Conservation (phyloP, 2,113 vertebrate genomes). For the Lagopus muta region DNA sequence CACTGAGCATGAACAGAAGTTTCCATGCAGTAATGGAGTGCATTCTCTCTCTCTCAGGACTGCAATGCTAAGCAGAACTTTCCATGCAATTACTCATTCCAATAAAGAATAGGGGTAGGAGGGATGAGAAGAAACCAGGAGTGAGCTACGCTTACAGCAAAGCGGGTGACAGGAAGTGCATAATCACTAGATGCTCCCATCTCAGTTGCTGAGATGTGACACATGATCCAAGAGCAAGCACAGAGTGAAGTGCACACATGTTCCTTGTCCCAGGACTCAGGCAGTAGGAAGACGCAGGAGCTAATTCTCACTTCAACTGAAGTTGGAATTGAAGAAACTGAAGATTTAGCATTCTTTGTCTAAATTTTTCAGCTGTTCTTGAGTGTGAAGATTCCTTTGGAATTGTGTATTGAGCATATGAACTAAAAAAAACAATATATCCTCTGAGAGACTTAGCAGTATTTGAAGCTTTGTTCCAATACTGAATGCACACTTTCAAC, state of each 20-base stretch:
- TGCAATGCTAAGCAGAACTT: neutral
- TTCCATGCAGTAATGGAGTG: neutral
- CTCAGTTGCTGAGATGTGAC: neutral
- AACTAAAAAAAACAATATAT: neutral
- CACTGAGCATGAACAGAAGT: neutral
- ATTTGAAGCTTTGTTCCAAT: neutral
- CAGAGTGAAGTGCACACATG: neutral
- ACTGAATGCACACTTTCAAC: neutral
- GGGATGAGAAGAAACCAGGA: neutral
- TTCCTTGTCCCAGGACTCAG: neutral
- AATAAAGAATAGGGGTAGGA: neutral
- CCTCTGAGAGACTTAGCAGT: neutral
- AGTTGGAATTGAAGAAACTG: neutral
- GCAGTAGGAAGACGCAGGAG: neutral
- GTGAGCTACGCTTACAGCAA: neutral
- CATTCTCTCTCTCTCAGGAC: neutral
- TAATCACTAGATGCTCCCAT: neutral
- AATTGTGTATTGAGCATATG: neutral
- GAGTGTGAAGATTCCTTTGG: neutral
- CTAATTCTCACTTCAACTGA: neutral
- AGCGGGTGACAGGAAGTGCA: neutral
- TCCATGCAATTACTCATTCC: neutral
- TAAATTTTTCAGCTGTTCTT: neutral
- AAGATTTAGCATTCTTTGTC: accelerated
- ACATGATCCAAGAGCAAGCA: neutral